These are phyloP conservation scores for Ligdia adustata DNA, from an alignment of 2,888 invertebrate species.

Conservation along the genomic window DNA sequence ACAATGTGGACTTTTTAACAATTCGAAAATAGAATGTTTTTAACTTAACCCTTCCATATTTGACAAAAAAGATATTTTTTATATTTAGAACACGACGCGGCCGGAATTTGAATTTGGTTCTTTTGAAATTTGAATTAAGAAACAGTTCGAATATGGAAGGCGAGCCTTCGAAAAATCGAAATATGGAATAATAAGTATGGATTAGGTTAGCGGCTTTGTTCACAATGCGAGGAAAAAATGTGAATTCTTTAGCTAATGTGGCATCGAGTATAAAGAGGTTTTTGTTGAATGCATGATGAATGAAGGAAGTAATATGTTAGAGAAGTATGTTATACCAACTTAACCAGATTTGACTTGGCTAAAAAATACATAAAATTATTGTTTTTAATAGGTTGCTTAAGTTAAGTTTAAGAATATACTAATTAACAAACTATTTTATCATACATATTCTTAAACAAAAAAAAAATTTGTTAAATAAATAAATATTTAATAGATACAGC, in stretches of 20 bases:
- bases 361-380: too few relatives aligned
- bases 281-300: slow-evolving; percentile 13
- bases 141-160: slow-evolving; percentile 71
- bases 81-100: slow-evolving; percentile 80
- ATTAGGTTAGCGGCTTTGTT: slow-evolving; percentile 19
- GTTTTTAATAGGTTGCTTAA: too few relatives aligned
- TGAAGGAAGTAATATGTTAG: background rate
- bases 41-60: slow-evolving; percentile 84
- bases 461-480: too few relatives aligned
- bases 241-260: slow-evolving; percentile 16
- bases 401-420: too few relatives aligned
- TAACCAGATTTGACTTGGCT: too few relatives aligned
- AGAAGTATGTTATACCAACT: background rate
- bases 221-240: slow-evolving; percentile 20
- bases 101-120: slow-evolving; percentile 76
- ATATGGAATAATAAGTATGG: slow-evolving; percentile 47
- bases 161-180: slow-evolving; percentile 55
- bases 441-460: too few relatives aligned
- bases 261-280: slow-evolving; percentile 6
- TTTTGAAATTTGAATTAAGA: slow-evolving; percentile 69
- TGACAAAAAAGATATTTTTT: slow-evolving; percentile 78
- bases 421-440: too few relatives aligned
- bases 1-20: slow-evolving; percentile 83
- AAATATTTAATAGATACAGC: too few relatives aligned
- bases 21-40: slow-evolving; percentile 83